Base-by-base conservation (phyloP, 2,888 invertebrate species). In the Pandemis corylana region DNA sequence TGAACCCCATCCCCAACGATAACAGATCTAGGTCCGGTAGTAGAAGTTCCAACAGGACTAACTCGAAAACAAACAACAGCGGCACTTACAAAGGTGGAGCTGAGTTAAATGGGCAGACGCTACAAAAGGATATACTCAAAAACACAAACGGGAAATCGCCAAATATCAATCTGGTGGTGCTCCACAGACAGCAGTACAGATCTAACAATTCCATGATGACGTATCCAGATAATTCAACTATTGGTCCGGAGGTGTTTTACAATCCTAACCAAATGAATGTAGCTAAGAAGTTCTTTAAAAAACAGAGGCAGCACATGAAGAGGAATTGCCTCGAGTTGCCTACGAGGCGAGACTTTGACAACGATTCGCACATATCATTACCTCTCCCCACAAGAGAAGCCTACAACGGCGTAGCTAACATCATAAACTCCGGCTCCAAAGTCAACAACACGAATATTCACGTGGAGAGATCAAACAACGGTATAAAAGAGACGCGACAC, bases 251-350 rank as follows among this genome's bases (percentile, higher is more conserved):
- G 77, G 95, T 97, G 84, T 99, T 98, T 89, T 98, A 98, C 86
- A 98, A 99, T 89, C 98, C 98, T 0, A 97, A 98, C 87, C 99
- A 99, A 90, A 98, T 98, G 89, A 98, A 98, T 53, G 98, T 98
- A 0, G 99, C 99, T 0, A 96, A 98, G 78, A 98, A 98, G 85
- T 99, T 98, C 87, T 99, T 99, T 90, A 97, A 97, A 81, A 97
- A 97, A 81, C 98, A 98, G 85, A 95, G 97, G 74, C 95, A 97
- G 64, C 94, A 97, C 79, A 95, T 96, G 87, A 97, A 96, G 83
- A 96, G 96, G 74, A 97, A 96, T 81, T 97, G 97, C 82, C 92
- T 97, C 36, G 96, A 96, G 69, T 90, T 96, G 15, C 95, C 96
- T 0, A 94, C 96, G 51, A 92, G 95, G 75, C 90, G 95, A 13